These are phyloP conservation scores for Germaria angustata DNA, from an alignment of 2,888 invertebrate genomes.

Conservation along the genomic window DNA sequence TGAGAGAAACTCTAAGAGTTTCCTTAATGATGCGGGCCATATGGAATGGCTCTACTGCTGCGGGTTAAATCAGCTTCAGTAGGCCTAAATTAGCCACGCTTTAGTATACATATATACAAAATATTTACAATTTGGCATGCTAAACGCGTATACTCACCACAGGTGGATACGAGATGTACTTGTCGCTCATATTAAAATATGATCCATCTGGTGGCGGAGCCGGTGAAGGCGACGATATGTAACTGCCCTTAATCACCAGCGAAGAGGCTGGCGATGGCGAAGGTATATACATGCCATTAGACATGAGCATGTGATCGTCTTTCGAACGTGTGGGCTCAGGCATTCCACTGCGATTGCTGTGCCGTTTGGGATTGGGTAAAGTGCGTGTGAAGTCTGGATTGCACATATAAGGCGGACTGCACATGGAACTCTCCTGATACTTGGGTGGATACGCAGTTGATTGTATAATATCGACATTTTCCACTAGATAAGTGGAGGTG, in stretches of 20 bases:
- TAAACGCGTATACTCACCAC: slow-evolving; percentile 74
- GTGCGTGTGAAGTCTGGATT: slow-evolving; percentile 78
- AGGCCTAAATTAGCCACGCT: slow-evolving; percentile 66
- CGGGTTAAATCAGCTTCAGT: slow-evolving; percentile 60
- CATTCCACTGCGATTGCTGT: slow-evolving; percentile 74
- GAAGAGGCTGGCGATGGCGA: slow-evolving; percentile 78
- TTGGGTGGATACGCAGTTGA: slow-evolving; percentile 78
- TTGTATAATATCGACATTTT: slow-evolving; percentile 78
- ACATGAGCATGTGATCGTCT: slow-evolving; percentile 78
- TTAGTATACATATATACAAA: slow-evolving; percentile 59
- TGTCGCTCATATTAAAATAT: slow-evolving; percentile 79
- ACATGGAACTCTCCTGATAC: slow-evolving; percentile 78
- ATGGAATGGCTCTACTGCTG: slow-evolving; percentile 54
- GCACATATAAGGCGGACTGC: slow-evolving; percentile 77
- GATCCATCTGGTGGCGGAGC: slow-evolving; percentile 78
- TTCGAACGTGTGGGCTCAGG: slow-evolving; percentile 75
- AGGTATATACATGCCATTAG: slow-evolving; percentile 77
- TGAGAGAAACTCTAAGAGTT: slow-evolving; percentile 62
- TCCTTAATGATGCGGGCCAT: slow-evolving; percentile 54
- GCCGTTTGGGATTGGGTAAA: slow-evolving; percentile 77
- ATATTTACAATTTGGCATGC: slow-evolving; percentile 44
- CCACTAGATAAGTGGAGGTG: slow-evolving; percentile 77
- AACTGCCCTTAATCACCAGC: slow-evolving; percentile 78
- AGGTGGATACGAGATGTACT: slow-evolving; percentile 78
- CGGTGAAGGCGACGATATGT: slow-evolving; percentile 78